Percentiles rank a stretch among this genome's conserved stretches.
These are phyloP conservation scores for Alexandromys oeconomus DNA, from an alignment of 2,797 vertebrate species.

Conservation along the genomic window DNA sequence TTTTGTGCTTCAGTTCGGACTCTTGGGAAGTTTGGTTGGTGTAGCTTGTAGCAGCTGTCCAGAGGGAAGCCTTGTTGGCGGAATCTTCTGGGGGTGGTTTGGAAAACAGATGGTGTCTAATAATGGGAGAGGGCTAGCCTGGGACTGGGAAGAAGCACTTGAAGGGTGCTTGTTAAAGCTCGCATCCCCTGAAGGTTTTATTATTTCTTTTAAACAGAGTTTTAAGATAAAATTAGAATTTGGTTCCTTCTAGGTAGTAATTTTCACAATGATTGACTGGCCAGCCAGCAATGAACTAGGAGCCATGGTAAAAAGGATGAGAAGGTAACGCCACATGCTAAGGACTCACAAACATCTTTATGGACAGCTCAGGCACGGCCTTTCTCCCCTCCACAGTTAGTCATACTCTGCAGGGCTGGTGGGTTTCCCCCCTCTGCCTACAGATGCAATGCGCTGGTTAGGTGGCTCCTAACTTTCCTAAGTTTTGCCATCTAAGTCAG, in stretches of 20 bases:
- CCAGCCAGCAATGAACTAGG: neutral
- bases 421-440: neutral
- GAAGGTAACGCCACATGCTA: neutral
- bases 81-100: neutral
- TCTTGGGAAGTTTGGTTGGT: neutral
- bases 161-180: neutral
- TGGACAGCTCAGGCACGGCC: neutral
- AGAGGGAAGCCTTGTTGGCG: neutral
- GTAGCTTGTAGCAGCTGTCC: neutral
- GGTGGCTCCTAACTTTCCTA: neutral
- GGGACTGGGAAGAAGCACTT: neutral
- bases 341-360: neutral
- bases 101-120: neutral
- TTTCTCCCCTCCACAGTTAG: neutral
- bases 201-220: neutral
- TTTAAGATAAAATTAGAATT: conserved; percentile 3
- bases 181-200: neutral
- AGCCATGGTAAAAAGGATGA: neutral
- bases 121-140: neutral
- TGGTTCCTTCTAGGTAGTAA: neutral
- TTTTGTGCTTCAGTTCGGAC: neutral
- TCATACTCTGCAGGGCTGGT: neutral
- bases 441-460: neutral
- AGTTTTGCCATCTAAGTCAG: neutral
- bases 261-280: neutral